Percentiles rank a stretch among this genome's conserved stretches.
Conservation (phyloP, 2,113 vertebrate genomes). For the Pterocles gutturalis region DNA sequence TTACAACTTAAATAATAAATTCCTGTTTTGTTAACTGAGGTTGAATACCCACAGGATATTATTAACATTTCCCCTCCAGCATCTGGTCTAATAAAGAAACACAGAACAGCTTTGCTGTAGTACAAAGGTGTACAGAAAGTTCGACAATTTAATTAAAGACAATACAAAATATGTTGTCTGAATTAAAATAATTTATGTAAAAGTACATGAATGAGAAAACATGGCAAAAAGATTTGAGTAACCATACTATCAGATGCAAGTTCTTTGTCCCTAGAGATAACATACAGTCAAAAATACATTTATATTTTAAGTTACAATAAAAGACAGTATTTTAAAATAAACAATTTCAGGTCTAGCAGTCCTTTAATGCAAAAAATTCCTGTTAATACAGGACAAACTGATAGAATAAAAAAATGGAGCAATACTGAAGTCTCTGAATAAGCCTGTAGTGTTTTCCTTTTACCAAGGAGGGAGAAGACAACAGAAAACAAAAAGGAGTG, state of each 20-base stretch:
- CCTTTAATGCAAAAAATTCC: not conserved
- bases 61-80: constrained; percentile 53
- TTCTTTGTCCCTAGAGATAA: constrained; percentile 1
- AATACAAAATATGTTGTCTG: constrained; percentile 53
- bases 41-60: constrained; percentile 61
- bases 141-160: constrained; percentile 58
- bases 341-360: constrained; percentile 17
- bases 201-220: constrained; percentile 54
- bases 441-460: not conserved
- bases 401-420: not conserved
- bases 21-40: constrained; percentile 15
- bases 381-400: not conserved
- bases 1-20: not conserved
- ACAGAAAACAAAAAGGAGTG: not conserved
- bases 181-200: constrained; percentile 57
- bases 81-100: constrained; percentile 66
- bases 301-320: constrained; percentile 18
- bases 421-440: not conserved
- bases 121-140: constrained; percentile 62
- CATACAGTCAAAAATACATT: constrained; percentile 30
- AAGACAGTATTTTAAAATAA: constrained; percentile 35
- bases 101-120: constrained; percentile 51
- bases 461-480: not conserved
- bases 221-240: not conserved
- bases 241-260: not conserved